Conservation (phyloP, 1,140 invertebrate species). For the Diorhabda elongata region DNA sequence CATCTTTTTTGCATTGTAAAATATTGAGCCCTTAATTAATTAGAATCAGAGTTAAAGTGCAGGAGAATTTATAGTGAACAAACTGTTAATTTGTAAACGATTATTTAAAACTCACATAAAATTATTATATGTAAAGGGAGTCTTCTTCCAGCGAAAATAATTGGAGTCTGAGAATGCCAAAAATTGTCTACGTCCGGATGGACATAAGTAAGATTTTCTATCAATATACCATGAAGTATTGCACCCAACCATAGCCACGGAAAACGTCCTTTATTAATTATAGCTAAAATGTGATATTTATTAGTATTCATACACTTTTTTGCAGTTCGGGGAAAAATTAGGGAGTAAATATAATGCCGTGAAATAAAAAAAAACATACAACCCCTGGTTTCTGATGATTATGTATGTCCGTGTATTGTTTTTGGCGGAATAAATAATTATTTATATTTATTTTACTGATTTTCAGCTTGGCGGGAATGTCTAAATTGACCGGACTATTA, state of each 20-base stretch:
- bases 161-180: conserved; percentile 71
- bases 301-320: neutral
- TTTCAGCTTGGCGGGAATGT: neutral
- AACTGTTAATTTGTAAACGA: too few species aligned
- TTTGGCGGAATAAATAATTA: too few species aligned
- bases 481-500: conserved; percentile 5
- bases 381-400: too few species aligned
- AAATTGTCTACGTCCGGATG: conserved; percentile 69
- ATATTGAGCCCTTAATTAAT: too few species aligned
- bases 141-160: conserved; percentile 64
- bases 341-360: too few species aligned
- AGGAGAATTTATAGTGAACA: too few species aligned
- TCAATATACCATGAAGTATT: conserved; percentile 61
- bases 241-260: conserved; percentile 66
- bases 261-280: conserved; percentile 63
- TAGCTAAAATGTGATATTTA: conserved; percentile 50
- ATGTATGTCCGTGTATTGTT: too few species aligned
- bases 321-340: neutral
- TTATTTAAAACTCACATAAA: conserved; percentile 59
- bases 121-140: conserved; percentile 68
- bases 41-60: too few species aligned
- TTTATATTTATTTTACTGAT: too few species aligned
- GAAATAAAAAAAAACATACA: too few species aligned
- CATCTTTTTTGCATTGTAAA: too few species aligned
- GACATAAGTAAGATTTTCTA: conserved; percentile 59